These are phyloP conservation scores for Archivesica marissinica DNA, from an alignment of 1,140 invertebrate genomes.

Conservation along the genomic window DNA sequence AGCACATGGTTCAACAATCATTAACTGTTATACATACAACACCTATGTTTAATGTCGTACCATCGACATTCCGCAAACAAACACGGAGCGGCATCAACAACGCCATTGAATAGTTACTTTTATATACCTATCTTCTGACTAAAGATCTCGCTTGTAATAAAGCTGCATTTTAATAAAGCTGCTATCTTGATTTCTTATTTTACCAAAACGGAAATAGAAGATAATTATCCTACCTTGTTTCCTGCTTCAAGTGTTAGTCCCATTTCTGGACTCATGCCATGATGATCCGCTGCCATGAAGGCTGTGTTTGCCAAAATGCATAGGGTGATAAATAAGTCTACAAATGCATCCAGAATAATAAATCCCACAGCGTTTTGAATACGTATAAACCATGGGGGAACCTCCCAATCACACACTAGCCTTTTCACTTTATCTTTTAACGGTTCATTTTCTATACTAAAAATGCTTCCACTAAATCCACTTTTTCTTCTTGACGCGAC, in stretches of 20 bases:
- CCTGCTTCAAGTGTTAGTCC: conserved; percentile 93
- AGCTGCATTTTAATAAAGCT: too few species aligned
- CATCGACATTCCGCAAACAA: too few species aligned
- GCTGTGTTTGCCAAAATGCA: conserved; percentile 99
- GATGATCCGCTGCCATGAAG: conserved; percentile 99
- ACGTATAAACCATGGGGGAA: conserved; percentile 95
- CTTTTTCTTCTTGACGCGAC: conserved; percentile 46
- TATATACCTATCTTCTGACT: too few species aligned
- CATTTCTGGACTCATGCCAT: conserved; percentile 89
- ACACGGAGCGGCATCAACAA: too few species aligned
- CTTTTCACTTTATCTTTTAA: conserved; percentile 87
- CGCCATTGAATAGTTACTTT: too few species aligned
- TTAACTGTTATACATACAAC: too few species aligned
- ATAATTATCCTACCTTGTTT: conserved; percentile 99
- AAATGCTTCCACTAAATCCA: conserved; percentile 48
- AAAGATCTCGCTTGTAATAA: too few species aligned
- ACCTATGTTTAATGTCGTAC: too few species aligned
- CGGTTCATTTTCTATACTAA: conserved; percentile 70
- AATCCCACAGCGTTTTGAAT: conserved; percentile 95
- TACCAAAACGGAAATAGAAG: too few species aligned
- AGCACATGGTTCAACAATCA: too few species aligned
- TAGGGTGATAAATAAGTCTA: conserved; percentile 98
- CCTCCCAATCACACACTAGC: conserved; percentile 98
- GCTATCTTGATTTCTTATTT: too few species aligned
- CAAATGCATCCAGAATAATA: conserved; percentile 98